These are phyloP conservation scores for Brachypodius melanocephalos DNA, from an alignment of 2,113 vertebrate species.

Conservation along the genomic window DNA sequence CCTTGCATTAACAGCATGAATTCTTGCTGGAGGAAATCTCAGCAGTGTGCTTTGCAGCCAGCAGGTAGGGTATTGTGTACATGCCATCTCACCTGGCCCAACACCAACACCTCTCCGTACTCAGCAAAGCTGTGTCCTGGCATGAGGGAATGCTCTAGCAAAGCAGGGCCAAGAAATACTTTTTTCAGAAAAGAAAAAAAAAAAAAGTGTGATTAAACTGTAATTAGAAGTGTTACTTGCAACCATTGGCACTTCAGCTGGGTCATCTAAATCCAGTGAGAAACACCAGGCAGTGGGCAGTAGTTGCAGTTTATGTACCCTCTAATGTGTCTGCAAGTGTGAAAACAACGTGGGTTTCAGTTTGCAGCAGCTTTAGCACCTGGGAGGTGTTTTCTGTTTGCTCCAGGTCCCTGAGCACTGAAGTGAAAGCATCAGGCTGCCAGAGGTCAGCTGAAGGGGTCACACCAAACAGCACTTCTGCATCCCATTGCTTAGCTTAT, in stretches of 20 bases:
- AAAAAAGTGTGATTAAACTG: not conserved
- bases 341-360: not conserved
- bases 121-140: not conserved
- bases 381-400: not conserved
- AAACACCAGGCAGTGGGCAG: not conserved
- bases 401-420: not conserved
- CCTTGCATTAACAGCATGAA: not conserved
- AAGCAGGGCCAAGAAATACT: not conserved
- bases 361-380: not conserved
- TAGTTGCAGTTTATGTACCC: not conserved
- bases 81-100: rapidly evolving
- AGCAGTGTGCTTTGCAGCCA: not conserved
- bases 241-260: not conserved
- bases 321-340: not conserved
- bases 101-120: not conserved
- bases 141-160: not conserved
- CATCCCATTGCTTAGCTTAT: not conserved
- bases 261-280: not conserved
- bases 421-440: not conserved
- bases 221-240: not conserved
- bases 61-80: not conserved
- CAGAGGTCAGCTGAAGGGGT: not conserved
- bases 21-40: not conserved
- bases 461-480: rapidly evolving
- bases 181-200: not conserved